A percentile compares a stretch with the other conserved stretches of the same genome.
phyloP scores from a whole-genome alignment of 2,113 vertebrate species.

The Tetrao urogallus region DNA sequence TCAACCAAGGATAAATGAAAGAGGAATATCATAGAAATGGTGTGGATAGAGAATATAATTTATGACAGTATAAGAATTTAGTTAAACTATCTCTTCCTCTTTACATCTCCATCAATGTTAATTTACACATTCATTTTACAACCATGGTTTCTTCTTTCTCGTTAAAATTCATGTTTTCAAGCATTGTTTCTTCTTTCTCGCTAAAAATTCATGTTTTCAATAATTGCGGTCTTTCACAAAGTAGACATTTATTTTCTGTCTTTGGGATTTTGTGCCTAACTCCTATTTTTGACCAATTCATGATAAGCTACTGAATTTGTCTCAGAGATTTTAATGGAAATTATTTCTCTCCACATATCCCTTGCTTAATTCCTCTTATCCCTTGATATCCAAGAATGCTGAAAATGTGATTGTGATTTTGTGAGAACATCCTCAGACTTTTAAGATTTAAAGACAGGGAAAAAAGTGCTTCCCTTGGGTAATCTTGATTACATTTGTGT shows the following conservation, averaged over 20 bases:
- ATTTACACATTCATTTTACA: neutral
- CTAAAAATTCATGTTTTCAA: neutral
- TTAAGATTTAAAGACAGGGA: accelerated
- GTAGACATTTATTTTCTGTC: neutral
- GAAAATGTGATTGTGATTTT: neutral
- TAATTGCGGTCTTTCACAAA: neutral
- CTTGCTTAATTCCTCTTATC: neutral
- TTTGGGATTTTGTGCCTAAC: neutral
- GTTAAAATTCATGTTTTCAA: neutral
- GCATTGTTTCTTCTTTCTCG: neutral
- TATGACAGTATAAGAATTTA: neutral
- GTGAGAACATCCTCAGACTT: neutral
- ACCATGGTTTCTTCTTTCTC: neutral
- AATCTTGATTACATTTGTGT: neutral
- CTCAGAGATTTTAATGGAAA: neutral
- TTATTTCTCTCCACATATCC: neutral
- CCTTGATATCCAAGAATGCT: neutral
- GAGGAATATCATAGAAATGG: neutral
- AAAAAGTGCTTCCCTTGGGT: neutral
- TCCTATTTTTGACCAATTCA: neutral
- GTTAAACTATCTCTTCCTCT: neutral
- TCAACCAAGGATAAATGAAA: neutral
- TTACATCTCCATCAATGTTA: neutral
- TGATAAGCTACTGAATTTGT: neutral
- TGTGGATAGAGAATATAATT: neutral